Percentiles rank a stretch among this genome's conserved stretches.
Evolutionary conservation across 2,113 vertebrate species (phyloP).

Genomic region (Amazona guildingii): DNA sequence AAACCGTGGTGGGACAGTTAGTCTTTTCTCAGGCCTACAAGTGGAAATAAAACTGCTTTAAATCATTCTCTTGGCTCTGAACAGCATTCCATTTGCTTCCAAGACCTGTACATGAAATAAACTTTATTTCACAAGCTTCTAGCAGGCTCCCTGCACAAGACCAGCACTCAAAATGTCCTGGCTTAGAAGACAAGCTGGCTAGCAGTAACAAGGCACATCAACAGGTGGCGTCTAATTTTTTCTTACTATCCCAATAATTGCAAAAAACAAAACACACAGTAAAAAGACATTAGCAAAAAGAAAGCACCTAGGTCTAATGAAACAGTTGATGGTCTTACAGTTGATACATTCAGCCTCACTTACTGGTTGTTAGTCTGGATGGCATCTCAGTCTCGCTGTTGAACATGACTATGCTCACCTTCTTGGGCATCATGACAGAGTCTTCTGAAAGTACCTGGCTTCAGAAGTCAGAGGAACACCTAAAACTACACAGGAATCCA

Average conservation of each 20-base stretch:
- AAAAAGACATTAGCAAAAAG: not conserved
- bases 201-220: not conserved
- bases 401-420: not conserved
- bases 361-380: not conserved
- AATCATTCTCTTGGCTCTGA: not conserved
- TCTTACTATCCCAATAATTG: not conserved
- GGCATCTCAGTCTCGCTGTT: not conserved
- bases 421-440: not conserved
- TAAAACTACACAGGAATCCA: not conserved
- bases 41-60: not conserved
- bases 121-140: not conserved
- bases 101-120: not conserved
- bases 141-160: not conserved
- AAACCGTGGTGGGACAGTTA: constrained; percentile 65
- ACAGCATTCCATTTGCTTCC: not conserved
- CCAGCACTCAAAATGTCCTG: not conserved
- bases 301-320: not conserved
- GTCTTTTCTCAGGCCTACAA: constrained; percentile 73
- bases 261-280: not conserved
- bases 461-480: not conserved
- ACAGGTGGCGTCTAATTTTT: not conserved
- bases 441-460: not conserved
- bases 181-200: not conserved
- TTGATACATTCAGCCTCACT: not conserved
- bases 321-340: not conserved